Conservation (phyloP, 2,113 vertebrate species). For the Apus apus region DNA sequence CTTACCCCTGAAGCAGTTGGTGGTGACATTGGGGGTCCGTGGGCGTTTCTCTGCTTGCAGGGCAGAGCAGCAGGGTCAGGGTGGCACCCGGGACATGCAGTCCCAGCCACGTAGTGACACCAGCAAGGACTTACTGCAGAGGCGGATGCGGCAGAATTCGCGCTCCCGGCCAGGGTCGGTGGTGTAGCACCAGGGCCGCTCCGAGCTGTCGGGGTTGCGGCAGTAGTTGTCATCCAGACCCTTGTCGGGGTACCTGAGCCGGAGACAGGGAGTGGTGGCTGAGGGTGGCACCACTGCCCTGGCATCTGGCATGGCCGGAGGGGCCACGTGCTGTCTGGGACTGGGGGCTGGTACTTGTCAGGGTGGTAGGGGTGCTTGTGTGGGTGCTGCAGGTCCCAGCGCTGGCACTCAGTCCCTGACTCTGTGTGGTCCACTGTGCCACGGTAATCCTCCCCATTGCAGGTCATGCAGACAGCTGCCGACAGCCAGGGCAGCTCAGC, state of each 20-base stretch:
- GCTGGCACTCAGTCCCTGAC: slow-evolving; percentile 88
- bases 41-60: slow-evolving; percentile 65
- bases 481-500: background rate
- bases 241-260: slow-evolving; percentile 90
- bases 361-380: slow-evolving; percentile 93
- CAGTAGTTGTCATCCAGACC: slow-evolving; percentile 95
- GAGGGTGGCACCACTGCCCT: background rate
- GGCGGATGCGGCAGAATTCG: slow-evolving; percentile 86
- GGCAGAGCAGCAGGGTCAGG: background rate
- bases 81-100: fast-evolving
- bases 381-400: slow-evolving; percentile 94
- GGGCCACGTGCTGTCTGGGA: fast-evolving
- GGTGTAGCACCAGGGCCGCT: slow-evolving; percentile 96
- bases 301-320: background rate
- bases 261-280: background rate
- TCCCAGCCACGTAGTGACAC: fast-evolving
- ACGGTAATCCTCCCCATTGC: slow-evolving; percentile 94
- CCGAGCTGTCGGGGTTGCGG: slow-evolving; percentile 92
- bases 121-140: slow-evolving; percentile 81
- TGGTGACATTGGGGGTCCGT: slow-evolving; percentile 13
- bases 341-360: slow-evolving; percentile 78
- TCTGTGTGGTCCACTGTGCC: slow-evolving; percentile 88
- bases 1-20: slow-evolving; percentile 86
- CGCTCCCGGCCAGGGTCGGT: slow-evolving; percentile 79
- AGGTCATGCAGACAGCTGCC: slow-evolving; percentile 87